phyloP scores from a whole-genome alignment of 2,797 vertebrate genomes.

The Australoheros facetus region DNA sequence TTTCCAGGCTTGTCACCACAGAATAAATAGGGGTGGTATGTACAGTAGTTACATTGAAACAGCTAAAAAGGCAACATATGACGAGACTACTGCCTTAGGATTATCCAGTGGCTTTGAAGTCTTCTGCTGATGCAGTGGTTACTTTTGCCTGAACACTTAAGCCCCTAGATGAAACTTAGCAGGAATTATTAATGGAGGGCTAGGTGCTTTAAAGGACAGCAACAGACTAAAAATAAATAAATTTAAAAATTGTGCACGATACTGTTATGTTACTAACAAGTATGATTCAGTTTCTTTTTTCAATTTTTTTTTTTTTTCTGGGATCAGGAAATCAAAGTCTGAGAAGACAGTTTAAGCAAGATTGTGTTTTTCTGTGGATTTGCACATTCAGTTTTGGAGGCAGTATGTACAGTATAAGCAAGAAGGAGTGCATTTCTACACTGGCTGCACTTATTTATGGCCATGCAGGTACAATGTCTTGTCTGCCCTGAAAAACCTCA shows the following conservation, averaged over 20 bases:
- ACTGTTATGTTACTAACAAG: not conserved
- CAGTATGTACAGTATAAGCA: no score
- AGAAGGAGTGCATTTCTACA: not conserved
- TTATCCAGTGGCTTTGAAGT: constrained; percentile 41
- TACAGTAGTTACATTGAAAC: constrained; percentile 52
- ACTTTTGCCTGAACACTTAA: constrained; percentile 27
- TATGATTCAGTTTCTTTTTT: not conserved
- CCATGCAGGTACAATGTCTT: not conserved
- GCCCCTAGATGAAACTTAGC: constrained; percentile 30
- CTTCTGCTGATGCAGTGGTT: constrained; percentile 24
- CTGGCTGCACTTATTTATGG: not conserved
- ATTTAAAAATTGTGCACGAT: not conserved
- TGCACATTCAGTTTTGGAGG: not conserved
- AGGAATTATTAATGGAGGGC: constrained; percentile 9
- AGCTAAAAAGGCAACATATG: constrained; percentile 29
- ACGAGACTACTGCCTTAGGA: constrained; percentile 32
- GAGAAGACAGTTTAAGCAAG: not conserved
- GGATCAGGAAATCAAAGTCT: not conserved
- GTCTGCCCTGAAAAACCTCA: not conserved
- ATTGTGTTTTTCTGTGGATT: not conserved
- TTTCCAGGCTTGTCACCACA: constrained; percentile 49
- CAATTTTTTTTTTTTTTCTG: not conserved
- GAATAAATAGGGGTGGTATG: constrained; percentile 18
- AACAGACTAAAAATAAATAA: not conserved
- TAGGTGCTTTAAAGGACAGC: not conserved